Conservation (phyloP, 2,113 vertebrate genomes). For the Zeus faber region DNA sequence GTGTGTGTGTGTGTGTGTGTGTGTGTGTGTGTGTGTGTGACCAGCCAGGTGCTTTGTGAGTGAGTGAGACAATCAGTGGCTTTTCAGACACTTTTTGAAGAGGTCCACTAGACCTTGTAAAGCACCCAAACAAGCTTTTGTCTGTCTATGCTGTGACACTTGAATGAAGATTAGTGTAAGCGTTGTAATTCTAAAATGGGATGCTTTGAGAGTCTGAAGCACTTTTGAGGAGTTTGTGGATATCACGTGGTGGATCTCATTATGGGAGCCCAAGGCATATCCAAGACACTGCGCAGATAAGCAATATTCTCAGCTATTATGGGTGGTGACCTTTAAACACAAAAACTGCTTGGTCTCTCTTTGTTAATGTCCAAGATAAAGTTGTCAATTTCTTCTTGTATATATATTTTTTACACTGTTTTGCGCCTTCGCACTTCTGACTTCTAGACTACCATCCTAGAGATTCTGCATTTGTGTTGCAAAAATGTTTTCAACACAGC, state of each 20-base stretch:
- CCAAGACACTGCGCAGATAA: not conserved
- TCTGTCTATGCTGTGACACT: slow-evolving; percentile 18
- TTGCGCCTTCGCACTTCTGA: no score
- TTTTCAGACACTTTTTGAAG: slow-evolving; percentile 67
- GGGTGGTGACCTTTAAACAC: no score
- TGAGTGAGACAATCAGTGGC: slow-evolving; percentile 49
- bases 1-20: no score
- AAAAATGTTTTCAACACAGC: no score
- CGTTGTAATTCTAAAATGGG: slow-evolving; percentile 31
- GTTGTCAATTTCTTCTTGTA: no score
- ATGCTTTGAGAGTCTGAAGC: slow-evolving; percentile 22
- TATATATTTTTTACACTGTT: no score
- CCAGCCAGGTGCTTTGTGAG: slow-evolving; percentile 49
- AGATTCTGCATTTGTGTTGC: no score
- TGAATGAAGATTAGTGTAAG: slow-evolving; percentile 27
- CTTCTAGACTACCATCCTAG: no score
- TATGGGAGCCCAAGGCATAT: not conserved
- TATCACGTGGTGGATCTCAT: not conserved
- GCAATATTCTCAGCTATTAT: no score
- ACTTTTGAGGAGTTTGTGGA: slow-evolving; percentile 3
- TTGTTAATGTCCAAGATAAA: no score
- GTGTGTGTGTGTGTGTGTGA: no score
- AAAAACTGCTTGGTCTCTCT: no score
- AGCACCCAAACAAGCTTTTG: slow-evolving; percentile 1
- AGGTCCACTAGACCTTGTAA: slow-evolving; percentile 30